Percentiles rank a stretch among this genome's conserved stretches.
These are phyloP conservation scores for Oreotrochilus melanogaster DNA, from an alignment of 2,113 vertebrate genomes.

Conservation along the genomic window DNA sequence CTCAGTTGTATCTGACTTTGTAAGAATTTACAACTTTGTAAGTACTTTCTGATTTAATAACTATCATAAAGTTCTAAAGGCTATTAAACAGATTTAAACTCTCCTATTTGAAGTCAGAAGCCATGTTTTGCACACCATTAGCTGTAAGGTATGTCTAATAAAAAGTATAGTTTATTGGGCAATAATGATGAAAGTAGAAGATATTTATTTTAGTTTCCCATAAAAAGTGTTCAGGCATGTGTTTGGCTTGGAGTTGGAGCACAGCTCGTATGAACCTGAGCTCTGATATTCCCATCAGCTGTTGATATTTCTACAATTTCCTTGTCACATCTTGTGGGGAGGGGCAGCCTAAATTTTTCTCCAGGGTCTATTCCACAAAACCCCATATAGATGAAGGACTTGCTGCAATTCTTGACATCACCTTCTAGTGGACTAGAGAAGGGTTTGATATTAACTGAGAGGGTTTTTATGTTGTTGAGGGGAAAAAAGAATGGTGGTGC, in stretches of 20 bases:
- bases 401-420: background rate
- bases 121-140: slow-evolving; percentile 55
- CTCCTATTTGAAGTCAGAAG: slow-evolving; percentile 48
- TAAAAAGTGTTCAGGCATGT: background rate
- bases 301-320: background rate
- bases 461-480: background rate
- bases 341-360: background rate
- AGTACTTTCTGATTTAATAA: slow-evolving; percentile 56
- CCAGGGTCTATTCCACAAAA: too few relatives aligned
- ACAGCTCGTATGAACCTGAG: background rate
- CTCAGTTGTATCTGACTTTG: background rate
- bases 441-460: background rate
- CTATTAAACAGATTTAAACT: slow-evolving; percentile 63
- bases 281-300: background rate
- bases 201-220: background rate
- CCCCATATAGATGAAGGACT: fast-evolving
- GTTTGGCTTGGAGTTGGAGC: background rate
- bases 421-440: background rate
- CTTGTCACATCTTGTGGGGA: background rate
- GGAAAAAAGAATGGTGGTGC: background rate
- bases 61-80: slow-evolving; percentile 60
- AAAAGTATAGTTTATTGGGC: slow-evolving; percentile 42
- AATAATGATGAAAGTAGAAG: slow-evolving; percentile 31
- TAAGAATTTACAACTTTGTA: slow-evolving; percentile 21
- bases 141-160: slow-evolving; percentile 48